Percentiles rank a stretch among this genome's conserved stretches.
phyloP scores from a whole-genome alignment of 1,140 invertebrate species.

The Danaus melanippus region DNA sequence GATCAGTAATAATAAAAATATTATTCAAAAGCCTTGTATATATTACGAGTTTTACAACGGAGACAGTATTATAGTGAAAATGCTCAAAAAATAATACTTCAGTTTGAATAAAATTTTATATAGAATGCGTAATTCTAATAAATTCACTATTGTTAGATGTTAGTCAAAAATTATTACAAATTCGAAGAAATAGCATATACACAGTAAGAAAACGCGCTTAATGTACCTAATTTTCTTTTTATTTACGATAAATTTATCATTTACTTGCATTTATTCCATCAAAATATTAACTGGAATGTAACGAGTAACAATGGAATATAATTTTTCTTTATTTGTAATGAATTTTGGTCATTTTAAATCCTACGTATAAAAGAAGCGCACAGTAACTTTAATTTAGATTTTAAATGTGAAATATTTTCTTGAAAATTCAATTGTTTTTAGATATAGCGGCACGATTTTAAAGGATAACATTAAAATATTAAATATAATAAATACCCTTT shows the following conservation, averaged over 20 bases:
- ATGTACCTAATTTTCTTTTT: too few species aligned
- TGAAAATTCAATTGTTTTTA: conserved; percentile 11
- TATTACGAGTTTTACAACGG: too few species aligned
- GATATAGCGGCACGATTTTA: conserved; percentile 10
- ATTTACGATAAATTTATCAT: neutral
- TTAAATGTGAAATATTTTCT: conserved; percentile 15
- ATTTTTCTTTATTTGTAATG: conserved; percentile 29
- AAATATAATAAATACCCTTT: conserved; percentile 6
- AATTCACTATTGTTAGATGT: conserved; percentile 12
- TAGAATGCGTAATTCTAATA: conserved; percentile 21
- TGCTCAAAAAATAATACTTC: too few species aligned
- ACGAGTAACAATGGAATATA: neutral
- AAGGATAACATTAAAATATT: conserved; percentile 4
- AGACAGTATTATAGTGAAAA: too few species aligned
- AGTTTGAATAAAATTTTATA: neutral
- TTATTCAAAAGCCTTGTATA: too few species aligned
- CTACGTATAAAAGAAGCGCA: conserved; percentile 59
- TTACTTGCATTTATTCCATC: conserved; percentile 1
- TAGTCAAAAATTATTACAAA: conserved; percentile 24
- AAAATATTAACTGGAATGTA: neutral
- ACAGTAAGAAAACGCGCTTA: too few species aligned
- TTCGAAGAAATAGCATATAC: neutral
- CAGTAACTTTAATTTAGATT: conserved; percentile 39
- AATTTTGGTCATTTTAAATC: conserved; percentile 34
- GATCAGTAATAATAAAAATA: too few species aligned